Base-by-base conservation (phyloP, 2,797 vertebrate genomes). In the Chromobotia macracanthus region DNA sequence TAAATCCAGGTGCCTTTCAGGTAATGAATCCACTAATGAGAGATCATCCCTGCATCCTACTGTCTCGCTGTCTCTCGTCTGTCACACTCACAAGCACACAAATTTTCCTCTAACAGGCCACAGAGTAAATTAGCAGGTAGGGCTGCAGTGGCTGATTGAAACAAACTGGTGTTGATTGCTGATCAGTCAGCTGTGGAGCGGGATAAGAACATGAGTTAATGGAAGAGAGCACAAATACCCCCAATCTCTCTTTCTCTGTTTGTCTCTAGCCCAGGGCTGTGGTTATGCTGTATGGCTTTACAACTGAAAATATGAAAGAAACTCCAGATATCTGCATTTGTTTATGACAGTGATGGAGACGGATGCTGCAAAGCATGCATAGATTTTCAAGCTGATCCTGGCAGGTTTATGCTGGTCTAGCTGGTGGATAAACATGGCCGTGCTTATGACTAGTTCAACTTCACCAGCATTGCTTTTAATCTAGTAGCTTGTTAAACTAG, bases 181-280 rank as follows among this genome's bases (percentile, higher is more conserved):
- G 95, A 94, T 93, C 95, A 95, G 94, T 94, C 95, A 94, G 92
- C 95, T 96, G 95, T 94, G 95, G 95, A 96, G 94, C 92, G 93
- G 94, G 95, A 93, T 94, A 93, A 95, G 94, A 94, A 93, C 94
- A 92, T 88, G 90, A 94, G 93, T 92, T 95, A 94, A 95, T 96
- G 95, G 94, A 94, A 95, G 83, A 95, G 93, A 95, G 76, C 76
- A 72, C 56, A 72, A 79, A 79, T 53, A 64, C 58, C 76, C 58
- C 67, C 46, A 79, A 56, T 72, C 48, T 72, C 61, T 71, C 68
- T 79, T 35, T 70, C 75, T 69, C 44, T 8, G 68, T 69, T 58
- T 68, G 51, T 58, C 35, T 75, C 61, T 50, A 55, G 65, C 53
- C 41, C 41, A 50, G 38, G 65, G 76, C 56, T 41, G 28, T 63